These are phyloP conservation scores for Globodera rostochiensis DNA, from an alignment of 1,140 invertebrate genomes.

Conservation along the genomic window DNA sequence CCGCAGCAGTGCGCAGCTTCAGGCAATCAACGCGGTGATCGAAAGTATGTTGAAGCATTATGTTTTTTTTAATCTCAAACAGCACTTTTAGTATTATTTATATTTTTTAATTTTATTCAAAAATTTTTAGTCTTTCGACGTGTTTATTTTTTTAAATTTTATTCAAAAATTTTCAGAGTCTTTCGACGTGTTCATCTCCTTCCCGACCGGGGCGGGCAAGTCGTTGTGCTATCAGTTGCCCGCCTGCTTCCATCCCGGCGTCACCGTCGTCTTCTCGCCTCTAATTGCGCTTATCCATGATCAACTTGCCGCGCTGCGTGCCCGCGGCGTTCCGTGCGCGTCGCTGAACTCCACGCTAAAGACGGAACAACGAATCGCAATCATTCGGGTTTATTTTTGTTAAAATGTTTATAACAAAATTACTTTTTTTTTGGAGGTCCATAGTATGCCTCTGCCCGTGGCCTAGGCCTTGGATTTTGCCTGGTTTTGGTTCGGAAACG, in stretches of 20 bases:
- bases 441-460: too few species aligned
- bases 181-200: slow-evolving; percentile 74
- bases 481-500: too few species aligned
- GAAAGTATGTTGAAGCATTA: slow-evolving; percentile 15
- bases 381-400: slow-evolving; percentile 67
- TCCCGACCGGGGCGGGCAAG: slow-evolving; percentile 77
- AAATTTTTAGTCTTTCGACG: slow-evolving; percentile 68
- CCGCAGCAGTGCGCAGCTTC: slow-evolving; percentile 30
- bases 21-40: slow-evolving; percentile 33
- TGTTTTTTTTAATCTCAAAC: slow-evolving; percentile 28
- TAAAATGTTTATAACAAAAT: too few species aligned
- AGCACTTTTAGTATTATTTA: not conserved
- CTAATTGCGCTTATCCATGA: slow-evolving; percentile 76
- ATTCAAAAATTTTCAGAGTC: slow-evolving; percentile 70
- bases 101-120: not conserved
- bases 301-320: slow-evolving; percentile 69
- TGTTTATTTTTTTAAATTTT: slow-evolving; percentile 69
- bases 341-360: slow-evolving; percentile 86
- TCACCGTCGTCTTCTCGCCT: slow-evolving; percentile 75
- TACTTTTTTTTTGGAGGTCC: too few species aligned
- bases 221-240: slow-evolving; percentile 77
- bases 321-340: slow-evolving; percentile 76
- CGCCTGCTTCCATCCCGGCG: slow-evolving; percentile 70
- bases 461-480: too few species aligned
- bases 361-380: slow-evolving; percentile 74